phyloP scores from a whole-genome alignment of 35 echinoderm and acorn worm species.

The Heliocidaris erythrogramma region DNA sequence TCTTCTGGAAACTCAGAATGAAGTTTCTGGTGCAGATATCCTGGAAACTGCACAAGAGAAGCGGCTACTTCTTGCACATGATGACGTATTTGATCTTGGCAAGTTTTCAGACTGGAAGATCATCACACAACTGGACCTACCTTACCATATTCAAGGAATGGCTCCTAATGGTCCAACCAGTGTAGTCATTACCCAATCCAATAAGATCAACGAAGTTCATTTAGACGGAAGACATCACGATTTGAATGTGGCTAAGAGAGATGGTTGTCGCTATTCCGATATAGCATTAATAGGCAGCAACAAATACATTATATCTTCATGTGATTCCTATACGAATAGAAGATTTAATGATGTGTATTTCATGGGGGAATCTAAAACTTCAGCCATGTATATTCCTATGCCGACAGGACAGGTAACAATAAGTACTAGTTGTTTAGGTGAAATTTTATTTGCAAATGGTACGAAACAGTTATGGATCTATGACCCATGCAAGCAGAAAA shows the following conservation, averaged over 20 bases:
- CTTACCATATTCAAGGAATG: not conserved
- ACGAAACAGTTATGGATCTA: not conserved
- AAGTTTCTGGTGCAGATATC: not conserved
- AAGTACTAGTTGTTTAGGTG: not conserved
- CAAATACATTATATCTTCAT: not conserved
- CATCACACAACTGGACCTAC: not conserved
- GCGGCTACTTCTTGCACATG: no score
- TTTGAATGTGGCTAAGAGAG: not conserved
- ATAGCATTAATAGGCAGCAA: not conserved
- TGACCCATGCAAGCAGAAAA: no score
- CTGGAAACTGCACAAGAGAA: no score
- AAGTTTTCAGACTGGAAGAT: not conserved
- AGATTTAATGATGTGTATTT: not conserved
- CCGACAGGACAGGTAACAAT: no score
- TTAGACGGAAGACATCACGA: no score
- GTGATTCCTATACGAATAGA: not conserved
- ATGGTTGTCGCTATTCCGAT: not conserved
- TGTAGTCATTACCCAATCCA: not conserved
- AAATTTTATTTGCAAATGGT: not conserved
- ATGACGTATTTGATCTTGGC: not conserved
- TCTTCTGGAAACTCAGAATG: not conserved
- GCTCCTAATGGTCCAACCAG: not conserved
- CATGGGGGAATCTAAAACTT: not conserved
- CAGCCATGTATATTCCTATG: not conserved
- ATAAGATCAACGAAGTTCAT: no score